Conservation (phyloP, 35 echinoderm and acorn worm genomes). For the Ptychodera flava region DNA sequence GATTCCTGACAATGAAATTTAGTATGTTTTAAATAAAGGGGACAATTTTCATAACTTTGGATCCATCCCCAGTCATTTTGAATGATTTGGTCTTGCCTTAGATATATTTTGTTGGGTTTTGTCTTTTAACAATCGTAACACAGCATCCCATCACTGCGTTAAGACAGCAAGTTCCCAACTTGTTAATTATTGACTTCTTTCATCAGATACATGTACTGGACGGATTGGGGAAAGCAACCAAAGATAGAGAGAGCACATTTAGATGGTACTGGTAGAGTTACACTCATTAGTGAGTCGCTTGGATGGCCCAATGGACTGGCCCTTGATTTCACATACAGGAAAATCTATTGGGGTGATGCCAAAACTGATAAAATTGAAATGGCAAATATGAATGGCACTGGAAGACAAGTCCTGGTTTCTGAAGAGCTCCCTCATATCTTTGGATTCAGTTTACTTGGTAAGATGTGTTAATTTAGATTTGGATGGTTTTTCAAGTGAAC, state of each 20-base stretch:
- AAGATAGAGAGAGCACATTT: conserved; percentile 77
- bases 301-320: conserved; percentile 89
- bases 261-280: conserved; percentile 60
- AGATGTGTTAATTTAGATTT: too few species aligned
- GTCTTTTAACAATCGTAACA: too few species aligned
- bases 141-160: too few species aligned
- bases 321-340: conserved; percentile 42
- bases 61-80: too few species aligned
- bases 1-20: too few species aligned
- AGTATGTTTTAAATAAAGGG: too few species aligned
- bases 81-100: too few species aligned
- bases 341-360: conserved; percentile 93
- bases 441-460: conserved; percentile 88
- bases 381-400: conserved; percentile 50
- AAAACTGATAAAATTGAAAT: conserved; percentile 71
- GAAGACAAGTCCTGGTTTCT: conserved; percentile 48
- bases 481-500: too few species aligned
- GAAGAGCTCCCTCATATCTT: conserved; percentile 75
- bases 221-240: conserved; percentile 66
- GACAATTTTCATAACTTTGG: too few species aligned
- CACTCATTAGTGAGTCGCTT: conserved; percentile 66
- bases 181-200: conserved; percentile 12
- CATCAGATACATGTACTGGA: conserved; percentile 96
- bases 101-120: too few species aligned
- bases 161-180: too few species aligned